Evolutionary conservation across 1,140 invertebrate genomes (phyloP).

Genomic region (Kradibia gibbosae): DNA sequence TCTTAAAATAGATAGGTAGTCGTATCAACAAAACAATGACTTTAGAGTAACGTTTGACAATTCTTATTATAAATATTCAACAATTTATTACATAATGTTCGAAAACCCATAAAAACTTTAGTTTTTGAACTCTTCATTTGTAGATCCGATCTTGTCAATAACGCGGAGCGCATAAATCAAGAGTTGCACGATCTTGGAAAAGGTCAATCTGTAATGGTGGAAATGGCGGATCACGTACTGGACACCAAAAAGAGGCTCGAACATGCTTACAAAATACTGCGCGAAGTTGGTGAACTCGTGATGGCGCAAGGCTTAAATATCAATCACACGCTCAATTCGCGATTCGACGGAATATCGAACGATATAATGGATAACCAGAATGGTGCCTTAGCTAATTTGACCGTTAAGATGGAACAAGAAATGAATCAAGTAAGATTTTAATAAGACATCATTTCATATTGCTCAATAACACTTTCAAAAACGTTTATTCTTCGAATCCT

Average conservation of each 20-base stretch:
- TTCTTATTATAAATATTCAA: no score
- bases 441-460: background rate
- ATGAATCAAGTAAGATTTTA: conserved; percentile 77
- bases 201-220: conserved; percentile 85
- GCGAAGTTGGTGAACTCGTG: conserved; percentile 83
- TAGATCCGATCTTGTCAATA: conserved; percentile 65
- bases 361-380: conserved; percentile 83
- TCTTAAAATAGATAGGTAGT: no score
- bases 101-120: no score
- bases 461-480: background rate
- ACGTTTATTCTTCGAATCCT: no score
- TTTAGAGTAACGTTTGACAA: no score
- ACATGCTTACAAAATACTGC: conserved; percentile 87
- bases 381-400: conserved; percentile 82
- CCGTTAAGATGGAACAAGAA: conserved; percentile 84
- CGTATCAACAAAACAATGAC: no score
- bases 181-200: conserved; percentile 76
- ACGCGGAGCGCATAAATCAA: conserved; percentile 68
- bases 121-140: background rate
- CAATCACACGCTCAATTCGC: conserved; percentile 79
- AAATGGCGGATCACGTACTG: conserved; percentile 88
- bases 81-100: no score
- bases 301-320: conserved; percentile 79
- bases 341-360: conserved; percentile 81
- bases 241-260: conserved; percentile 89